Conservation (phyloP, 2,797 vertebrate genomes). For the Coendou prehensilis region DNA sequence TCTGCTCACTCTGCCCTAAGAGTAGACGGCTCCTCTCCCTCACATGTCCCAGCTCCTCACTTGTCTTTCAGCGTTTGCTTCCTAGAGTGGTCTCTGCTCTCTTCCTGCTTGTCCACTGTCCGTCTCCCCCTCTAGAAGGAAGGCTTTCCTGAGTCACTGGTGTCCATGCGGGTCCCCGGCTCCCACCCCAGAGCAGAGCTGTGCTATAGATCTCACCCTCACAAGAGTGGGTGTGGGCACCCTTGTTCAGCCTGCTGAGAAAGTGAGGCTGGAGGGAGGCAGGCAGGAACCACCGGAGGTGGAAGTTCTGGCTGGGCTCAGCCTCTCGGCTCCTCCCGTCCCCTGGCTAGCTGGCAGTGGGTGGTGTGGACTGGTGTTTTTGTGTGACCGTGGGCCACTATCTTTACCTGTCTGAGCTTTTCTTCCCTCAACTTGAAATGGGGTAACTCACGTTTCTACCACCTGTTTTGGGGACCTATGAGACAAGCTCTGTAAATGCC, state of each 20-base stretch:
- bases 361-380: background rate
- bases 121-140: background rate
- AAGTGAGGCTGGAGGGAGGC: background rate
- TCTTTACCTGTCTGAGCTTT: constrained; percentile 3
- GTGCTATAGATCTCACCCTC: background rate
- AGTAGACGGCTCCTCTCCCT: background rate
- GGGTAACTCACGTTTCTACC: background rate
- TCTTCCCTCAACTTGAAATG: constrained; percentile 6
- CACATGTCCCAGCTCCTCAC: background rate
- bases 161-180: background rate
- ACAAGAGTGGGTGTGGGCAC: background rate
- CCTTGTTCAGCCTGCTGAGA: background rate
- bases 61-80: background rate
- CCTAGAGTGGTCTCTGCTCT: background rate
- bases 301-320: background rate
- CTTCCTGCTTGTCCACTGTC: background rate
- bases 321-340: background rate
- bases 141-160: background rate
- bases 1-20: background rate
- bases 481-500: background rate
- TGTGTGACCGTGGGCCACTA: background rate
- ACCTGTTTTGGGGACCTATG: background rate
- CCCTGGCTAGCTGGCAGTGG: background rate
- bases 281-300: background rate
- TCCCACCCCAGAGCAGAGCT: background rate